Evolutionary conservation across 1,140 invertebrate species (phyloP), one percentile per base, ranked within the genome.

Genomic region (Centruroides vittatus): DNA sequence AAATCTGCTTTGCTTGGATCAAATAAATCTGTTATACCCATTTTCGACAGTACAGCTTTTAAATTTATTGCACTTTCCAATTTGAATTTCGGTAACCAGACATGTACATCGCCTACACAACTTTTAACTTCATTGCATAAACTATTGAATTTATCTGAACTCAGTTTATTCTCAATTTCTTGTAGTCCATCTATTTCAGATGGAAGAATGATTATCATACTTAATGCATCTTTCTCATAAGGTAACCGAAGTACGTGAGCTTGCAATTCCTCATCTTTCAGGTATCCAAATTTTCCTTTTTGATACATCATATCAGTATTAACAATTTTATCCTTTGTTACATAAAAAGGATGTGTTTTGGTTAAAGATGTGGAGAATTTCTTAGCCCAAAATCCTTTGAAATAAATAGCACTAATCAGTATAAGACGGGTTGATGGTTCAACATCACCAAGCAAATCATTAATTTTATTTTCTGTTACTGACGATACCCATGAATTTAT

Each of bases 21-120:
- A 56, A 91, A 81, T 11, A 89, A 66, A 58, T 84, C 80, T 0
- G 78, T 81, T 0, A 85, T 79, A 0, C 86, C 86, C 67, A 91
- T 69, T 1, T 73, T 70, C 52, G 78, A 70, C 13, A 71, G 61
- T 55, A 64, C n/a, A 36, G 63, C 47, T 41, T 55, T 65, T 56
- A 73, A 51, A 7, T 69, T 59, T 55, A 66, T 65, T 8, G 54
- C 58, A 4, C 61, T 56, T 63, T 73, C 69, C 35, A 72, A 48
- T 48, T 67, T 69, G 59, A 73, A 73, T 58, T 68, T 69, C 35
- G 72, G 72, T n/a, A 73, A 60, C 52, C 54, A 65, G 9, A 73
- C 59, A 9, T 68, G n/a, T 10, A 73, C 59, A 13, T 65, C 57
- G 13, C n/a, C n/a, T n/a, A n/a, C n/a, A n/a, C n/a, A n/a, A n/a